Base-by-base conservation (phyloP, 2,888 invertebrate genomes). In the Notodonta ziczac region DNA sequence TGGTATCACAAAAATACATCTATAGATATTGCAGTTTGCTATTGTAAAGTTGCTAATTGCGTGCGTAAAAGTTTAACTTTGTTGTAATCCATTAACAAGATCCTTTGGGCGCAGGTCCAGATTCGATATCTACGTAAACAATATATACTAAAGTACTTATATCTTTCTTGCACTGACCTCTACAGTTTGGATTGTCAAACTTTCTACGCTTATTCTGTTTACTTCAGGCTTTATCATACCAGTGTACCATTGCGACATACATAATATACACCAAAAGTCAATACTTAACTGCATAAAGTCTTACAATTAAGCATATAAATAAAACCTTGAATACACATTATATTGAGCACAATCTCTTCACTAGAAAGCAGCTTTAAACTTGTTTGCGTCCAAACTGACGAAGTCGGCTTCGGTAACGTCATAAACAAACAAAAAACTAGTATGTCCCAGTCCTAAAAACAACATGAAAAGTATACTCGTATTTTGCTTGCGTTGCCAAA, bases 391-490 rank as follows among this genome's bases (percentile, higher is more conserved):
- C 66, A 73, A 79, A 75, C 70, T 74, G 75, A 72, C 72, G 67
- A 65, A 67, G 72, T 72, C 72, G 73, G 60, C 62, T 70, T 70
- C 66, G 56, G 72, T 66, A 76, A 76, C 73, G 69, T 74, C 72
- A 74, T 78, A 76, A 74, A 78, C 77, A 81, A 83, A 80, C 77
- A 79, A 82, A 82, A 80, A 82, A 77, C 68, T 78, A 78, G 69
- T 65, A 66, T 63, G 77, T 59, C 69, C 66, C 62, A 67, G 73
- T 74, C 71, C 74, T 83, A 82, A 82, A 67, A 84, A 81, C 80
- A 79, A 78, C 81, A 76, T 70, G 66, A 71, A 71, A 80, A 76
- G 73, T 74, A 70, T 72, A 66, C 72, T 69, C 72, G 61, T 46
- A 53, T 70, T 68, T 70, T 67, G 76, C 75, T 73, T 65, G 62